phyloP scores from a whole-genome alignment of 1,140 invertebrate species.

The Colletes latitarsis region DNA sequence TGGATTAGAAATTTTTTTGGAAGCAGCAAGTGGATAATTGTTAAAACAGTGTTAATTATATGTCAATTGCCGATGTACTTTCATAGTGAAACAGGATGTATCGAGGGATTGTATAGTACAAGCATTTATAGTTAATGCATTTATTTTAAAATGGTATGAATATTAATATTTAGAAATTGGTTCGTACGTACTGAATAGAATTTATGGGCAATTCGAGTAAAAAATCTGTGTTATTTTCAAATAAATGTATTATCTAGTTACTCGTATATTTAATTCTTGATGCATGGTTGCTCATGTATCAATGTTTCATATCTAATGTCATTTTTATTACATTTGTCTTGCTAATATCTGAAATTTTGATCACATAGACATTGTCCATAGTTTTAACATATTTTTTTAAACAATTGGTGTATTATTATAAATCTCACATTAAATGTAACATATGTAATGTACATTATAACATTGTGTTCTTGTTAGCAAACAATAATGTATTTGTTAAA shows the following conservation, averaged over 20 bases:
- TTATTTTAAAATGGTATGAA: no score
- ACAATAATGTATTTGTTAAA: neutral
- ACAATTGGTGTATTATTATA: neutral
- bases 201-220: no score
- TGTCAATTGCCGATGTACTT: neutral
- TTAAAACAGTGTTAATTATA: neutral
- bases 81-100: neutral
- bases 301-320: neutral
- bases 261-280: no score
- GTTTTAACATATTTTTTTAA: neutral
- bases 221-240: no score
- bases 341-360: neutral
- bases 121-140: no score
- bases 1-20: neutral
- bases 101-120: neutral
- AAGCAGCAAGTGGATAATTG: neutral
- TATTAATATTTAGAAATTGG: no score
- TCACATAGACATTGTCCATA: neutral
- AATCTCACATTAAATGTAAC: neutral
- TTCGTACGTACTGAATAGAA: no score
- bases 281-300: neutral
- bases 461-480: neutral
- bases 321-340: slow-evolving; percentile 1
- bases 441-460: neutral
- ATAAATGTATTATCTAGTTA: no score